Percentiles rank a stretch among this genome's conserved stretches.
Conservation (phyloP, 2,113 vertebrate genomes). For the Prionailurus bengalensis region DNA sequence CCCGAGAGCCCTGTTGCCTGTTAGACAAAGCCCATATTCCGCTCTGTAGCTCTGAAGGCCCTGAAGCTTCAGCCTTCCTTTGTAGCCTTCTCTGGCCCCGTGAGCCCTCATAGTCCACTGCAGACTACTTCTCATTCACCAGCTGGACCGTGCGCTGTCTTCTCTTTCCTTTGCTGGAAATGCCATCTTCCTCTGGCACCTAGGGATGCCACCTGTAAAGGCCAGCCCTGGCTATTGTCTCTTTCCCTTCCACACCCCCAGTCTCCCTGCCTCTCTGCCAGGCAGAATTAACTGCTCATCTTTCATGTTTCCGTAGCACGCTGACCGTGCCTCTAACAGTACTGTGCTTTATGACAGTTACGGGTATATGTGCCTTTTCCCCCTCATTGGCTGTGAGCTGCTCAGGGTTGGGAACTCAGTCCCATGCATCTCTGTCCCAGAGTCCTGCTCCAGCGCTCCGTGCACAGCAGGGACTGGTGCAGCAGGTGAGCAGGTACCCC, state of each 20-base stretch:
- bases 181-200: background rate
- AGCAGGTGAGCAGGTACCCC: background rate
- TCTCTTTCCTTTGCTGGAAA: background rate
- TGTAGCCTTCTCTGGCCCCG: background rate
- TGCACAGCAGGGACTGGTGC: background rate
- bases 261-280: background rate
- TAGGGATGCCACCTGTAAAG: background rate
- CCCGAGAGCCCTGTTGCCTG: background rate
- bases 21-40: background rate
- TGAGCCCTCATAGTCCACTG: background rate
- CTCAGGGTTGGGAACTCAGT: background rate
- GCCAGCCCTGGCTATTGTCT: background rate
- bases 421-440: background rate
- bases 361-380: background rate
- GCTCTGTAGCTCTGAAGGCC: rapidly evolving
- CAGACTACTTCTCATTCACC: background rate
- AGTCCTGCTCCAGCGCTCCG: background rate
- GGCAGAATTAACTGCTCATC: background rate
- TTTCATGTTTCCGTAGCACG: background rate
- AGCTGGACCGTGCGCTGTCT: background rate
- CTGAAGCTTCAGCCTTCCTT: background rate
- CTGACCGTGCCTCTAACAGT: background rate
- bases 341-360: rapidly evolving
- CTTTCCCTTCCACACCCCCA: background rate
- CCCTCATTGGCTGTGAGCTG: background rate